Base-by-base conservation (phyloP, 2,888 invertebrate species). In the Hirtodrosophila alboralis region DNA sequence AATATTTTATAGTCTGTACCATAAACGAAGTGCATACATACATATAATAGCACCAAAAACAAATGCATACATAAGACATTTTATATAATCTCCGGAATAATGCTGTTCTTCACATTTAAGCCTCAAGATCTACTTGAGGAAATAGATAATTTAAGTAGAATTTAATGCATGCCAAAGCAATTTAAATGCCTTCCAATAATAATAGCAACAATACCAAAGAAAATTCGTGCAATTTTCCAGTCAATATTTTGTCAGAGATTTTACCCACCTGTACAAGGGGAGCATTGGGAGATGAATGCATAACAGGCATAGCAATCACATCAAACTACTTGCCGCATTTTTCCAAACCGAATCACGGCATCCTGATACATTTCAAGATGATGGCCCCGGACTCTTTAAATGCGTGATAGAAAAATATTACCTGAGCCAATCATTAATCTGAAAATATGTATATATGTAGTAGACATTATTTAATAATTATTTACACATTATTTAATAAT, bases 351-450 rank as follows among this genome's bases (percentile, higher is more conserved):
- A 40, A 48, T 45, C 62, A 37, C 41, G 38, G 41, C 47, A 36
- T 36, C 49, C 49, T 53, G 33, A 44, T 41, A 27, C 27, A 41
- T 14, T 18, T 5, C 3, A 4, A 18, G 59, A 8, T 62, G 47
- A 23, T 34, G 37, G n/a, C n/a, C n/a, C n/a, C n/a, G n/a, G n/a
- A n/a, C n/a, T n/a, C n/a, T n/a, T 51, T 38, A 44, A 12, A 27
- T 31, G 64, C 54, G 62, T 41, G 62, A 56, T 64, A 56, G 62
- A 62, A n/a, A n/a, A n/a, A n/a, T n/a, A 44, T 49, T 48, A 61
- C 61, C 43, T 38, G 18, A n/a, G n/a, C n/a, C n/a, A n/a, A n/a
- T n/a, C n/a, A n/a, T n/a, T n/a, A n/a, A n/a, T n/a, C n/a, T n/a
- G n/a, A n/a, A n/a, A n/a, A n/a, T n/a, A n/a, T n/a, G n/a, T n/a